phyloP scores from a whole-genome alignment of 37 sponge, comb jelly and placozoan species.

The Spongia lamella region DNA sequence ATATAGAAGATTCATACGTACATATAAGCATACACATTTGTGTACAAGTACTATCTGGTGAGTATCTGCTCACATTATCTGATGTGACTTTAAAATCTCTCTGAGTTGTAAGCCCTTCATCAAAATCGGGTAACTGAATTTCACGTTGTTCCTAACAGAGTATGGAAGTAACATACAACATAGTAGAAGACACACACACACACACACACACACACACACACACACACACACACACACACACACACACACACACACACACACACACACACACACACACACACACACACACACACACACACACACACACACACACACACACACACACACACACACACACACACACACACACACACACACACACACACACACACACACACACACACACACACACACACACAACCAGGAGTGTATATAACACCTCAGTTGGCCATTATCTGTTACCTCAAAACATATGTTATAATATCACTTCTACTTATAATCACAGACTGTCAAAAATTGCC shows the following conservation, averaged over 20 bases:
- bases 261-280: conserved; percentile 52
- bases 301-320: conserved; percentile 49
- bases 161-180: neutral
- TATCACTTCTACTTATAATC: too few relatives aligned
- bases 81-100: too few relatives aligned
- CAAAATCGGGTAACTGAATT: neutral
- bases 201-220: conserved; percentile 6
- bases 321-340: conserved; percentile 54
- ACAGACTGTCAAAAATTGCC: too few relatives aligned
- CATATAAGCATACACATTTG: too few relatives aligned
- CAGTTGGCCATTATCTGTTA: too few relatives aligned
- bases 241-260: conserved; percentile 48
- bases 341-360: conserved; percentile 53
- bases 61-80: neutral
- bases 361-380: conserved; percentile 56
- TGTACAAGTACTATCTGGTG: too few relatives aligned
- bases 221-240: conserved; percentile 17
- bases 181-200: neutral
- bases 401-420: conserved; percentile 20
- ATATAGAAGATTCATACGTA: too few relatives aligned
- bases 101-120: neutral
- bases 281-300: conserved; percentile 56
- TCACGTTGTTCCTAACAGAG: neutral
- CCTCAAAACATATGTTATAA: too few relatives aligned
- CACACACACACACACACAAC: conserved; percentile 52